Base-by-base conservation (phyloP, 1,140 invertebrate genomes). In the Octopus sinensis region DNA sequence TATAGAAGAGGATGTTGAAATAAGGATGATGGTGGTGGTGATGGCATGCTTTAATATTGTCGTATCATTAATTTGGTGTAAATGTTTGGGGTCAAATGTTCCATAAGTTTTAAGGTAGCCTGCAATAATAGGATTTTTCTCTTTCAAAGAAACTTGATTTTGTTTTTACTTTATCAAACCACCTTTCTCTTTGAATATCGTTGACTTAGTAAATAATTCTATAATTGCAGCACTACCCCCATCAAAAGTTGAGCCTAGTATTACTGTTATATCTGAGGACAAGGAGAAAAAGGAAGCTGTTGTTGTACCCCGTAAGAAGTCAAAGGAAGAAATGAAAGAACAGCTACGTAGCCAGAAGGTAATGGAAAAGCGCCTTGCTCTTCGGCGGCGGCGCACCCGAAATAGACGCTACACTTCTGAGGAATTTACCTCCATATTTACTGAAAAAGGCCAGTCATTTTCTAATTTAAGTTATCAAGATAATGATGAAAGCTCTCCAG, bases 401-500 rank as follows among this genome's bases (percentile, higher is more conserved):
- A 90, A 89, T 82, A 87, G 84, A 78, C 84, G 87, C n/a, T 91
- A 91, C 82, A 85, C 87, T 10, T 91, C 90, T 7, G 90, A 89
- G 77, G 91, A 91, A 79, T 91, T 90, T 82, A 88, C 87, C n/a
- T 90, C 90, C 1, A 89, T 90, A 52, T 91, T 90, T 79, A 87
- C 85, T 30, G 88, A 90, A 78, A 88, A 88, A 77, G 87, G 86
- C 78, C 84, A 86, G 54, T 85, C 84, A 1, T 85, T 83, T 78
- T 83, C 84, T 62, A 76, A 79, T 53, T 78, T 81, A 4, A 87
- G 83, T 82, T 84, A 87, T 53, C 86, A 82, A 75, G 86, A 87
- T 54, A 79, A 76, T 43, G 82, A 83, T 43, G 85, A 84, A 17
- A 76, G 82, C 23, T 81, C 85, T 6, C 83, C 84, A 9, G 82